These are phyloP conservation scores for Drosophila tristis DNA, from an alignment of 1,140 invertebrate genomes.

Conservation along the genomic window DNA sequence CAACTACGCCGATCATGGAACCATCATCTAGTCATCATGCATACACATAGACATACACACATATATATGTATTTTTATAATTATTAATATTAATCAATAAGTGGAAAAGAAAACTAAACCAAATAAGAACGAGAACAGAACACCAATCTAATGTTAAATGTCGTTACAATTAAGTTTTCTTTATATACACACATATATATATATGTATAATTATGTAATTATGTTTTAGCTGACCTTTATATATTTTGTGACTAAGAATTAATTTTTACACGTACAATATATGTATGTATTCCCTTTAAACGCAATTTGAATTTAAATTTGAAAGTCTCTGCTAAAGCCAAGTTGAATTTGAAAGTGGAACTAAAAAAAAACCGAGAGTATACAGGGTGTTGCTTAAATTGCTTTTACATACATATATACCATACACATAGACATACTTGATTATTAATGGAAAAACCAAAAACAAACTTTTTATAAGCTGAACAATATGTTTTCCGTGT, in stretches of 20 bases:
- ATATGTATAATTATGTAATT: constrained; percentile 30
- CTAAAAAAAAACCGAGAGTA: constrained; percentile 47
- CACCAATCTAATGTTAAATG: constrained; percentile 81
- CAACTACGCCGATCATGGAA: constrained; percentile 58
- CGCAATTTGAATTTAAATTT: constrained; percentile 54
- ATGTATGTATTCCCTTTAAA: constrained; percentile 27
- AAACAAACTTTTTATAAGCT: constrained; percentile 36
- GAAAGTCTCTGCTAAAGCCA: constrained; percentile 58
- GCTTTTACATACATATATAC: constrained; percentile 49
- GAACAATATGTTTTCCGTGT: constrained; percentile 61
- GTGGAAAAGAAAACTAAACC: constrained; percentile 25
- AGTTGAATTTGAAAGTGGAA: constrained; percentile 59
- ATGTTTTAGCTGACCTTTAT: constrained; percentile 72
- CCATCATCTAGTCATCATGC: constrained; percentile 64
- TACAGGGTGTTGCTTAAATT: constrained; percentile 74
- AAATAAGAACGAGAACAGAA: constrained; percentile 22
- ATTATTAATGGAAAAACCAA: constrained; percentile 8
- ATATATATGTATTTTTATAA: constrained; percentile 75
- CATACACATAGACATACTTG: constrained; percentile 28
- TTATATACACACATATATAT: constrained; percentile 53
- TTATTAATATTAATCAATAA: constrained; percentile 42
- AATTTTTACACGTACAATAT: constrained; percentile 17
- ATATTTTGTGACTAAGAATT: constrained; percentile 51
- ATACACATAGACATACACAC: constrained; percentile 42
- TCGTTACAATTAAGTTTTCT: constrained; percentile 79